Evolutionary conservation across 2,888 invertebrate species (phyloP).

Genomic region (Polydrusus tereticollis): DNA sequence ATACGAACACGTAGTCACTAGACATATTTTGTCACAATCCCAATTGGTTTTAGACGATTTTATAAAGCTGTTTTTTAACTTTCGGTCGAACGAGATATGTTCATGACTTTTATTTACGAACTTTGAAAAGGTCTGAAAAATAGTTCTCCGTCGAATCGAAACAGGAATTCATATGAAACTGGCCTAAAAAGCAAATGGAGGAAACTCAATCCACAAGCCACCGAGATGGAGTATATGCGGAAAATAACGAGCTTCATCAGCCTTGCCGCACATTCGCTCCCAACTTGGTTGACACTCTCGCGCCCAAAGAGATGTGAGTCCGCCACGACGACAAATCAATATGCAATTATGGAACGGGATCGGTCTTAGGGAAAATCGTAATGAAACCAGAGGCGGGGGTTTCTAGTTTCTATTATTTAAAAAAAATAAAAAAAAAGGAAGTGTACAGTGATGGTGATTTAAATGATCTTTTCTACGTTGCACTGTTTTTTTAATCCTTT

Average conservation of each 20-base stretch:
- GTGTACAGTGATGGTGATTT: too few species aligned
- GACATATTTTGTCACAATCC: too few species aligned
- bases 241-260: slow-evolving; percentile 41
- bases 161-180: slow-evolving; percentile 31
- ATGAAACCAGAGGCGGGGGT: background rate
- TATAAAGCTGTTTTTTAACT: too few species aligned
- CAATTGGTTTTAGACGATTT: too few species aligned
- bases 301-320: slow-evolving; percentile 33
- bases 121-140: slow-evolving; percentile 1
- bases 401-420: background rate
- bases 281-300: slow-evolving; percentile 34
- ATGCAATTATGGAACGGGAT: slow-evolving; percentile 58
- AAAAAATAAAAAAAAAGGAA: too few species aligned
- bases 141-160: slow-evolving; percentile 14
- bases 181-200: slow-evolving; percentile 37
- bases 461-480: too few species aligned
- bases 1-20: too few species aligned
- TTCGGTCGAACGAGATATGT: too few species aligned
- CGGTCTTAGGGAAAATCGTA: slow-evolving; percentile 23
- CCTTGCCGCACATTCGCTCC: slow-evolving; percentile 32
- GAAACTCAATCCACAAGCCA: slow-evolving; percentile 40
- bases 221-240: slow-evolving; percentile 38
- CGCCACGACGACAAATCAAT: slow-evolving; percentile 57
- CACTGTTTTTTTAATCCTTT: too few species aligned
- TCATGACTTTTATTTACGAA: slow-evolving; percentile 1